Conservation (phyloP, 1,140 invertebrate species). For the Drosophila ananassae region DNA sequence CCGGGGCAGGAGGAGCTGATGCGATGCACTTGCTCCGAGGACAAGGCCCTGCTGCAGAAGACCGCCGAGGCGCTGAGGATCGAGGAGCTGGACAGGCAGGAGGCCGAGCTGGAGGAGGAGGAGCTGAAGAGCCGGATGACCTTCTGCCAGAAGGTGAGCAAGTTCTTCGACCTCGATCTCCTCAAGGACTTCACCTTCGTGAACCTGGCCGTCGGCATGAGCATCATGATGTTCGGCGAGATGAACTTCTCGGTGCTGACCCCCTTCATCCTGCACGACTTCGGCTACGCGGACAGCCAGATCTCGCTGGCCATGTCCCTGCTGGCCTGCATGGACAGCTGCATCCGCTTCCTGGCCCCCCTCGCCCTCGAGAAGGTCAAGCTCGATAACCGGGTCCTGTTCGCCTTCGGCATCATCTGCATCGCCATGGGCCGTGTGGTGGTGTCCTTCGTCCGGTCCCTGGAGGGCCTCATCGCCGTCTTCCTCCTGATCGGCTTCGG, state of each 20-base stretch:
- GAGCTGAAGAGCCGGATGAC: slow-evolving; percentile 76
- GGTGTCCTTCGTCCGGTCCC: slow-evolving; percentile 64
- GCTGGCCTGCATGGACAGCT: slow-evolving; percentile 86
- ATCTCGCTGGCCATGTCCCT: slow-evolving; percentile 87
- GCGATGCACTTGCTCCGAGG: slow-evolving; percentile 75
- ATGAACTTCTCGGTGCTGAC: slow-evolving; percentile 89
- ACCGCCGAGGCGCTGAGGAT: slow-evolving; percentile 52
- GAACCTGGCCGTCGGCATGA: slow-evolving; percentile 88
- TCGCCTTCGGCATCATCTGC: slow-evolving; percentile 87
- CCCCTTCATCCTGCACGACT: slow-evolving; percentile 88
- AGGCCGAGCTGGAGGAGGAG: slow-evolving; percentile 52
- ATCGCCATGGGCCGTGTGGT: slow-evolving; percentile 86
- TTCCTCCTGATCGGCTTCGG: slow-evolving; percentile 86
- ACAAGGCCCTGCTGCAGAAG: slow-evolving; percentile 62
- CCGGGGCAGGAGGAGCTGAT: slow-evolving; percentile 44
- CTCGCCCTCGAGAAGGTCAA: slow-evolving; percentile 87
- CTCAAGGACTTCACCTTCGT: slow-evolving; percentile 88
- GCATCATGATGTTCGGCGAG: slow-evolving; percentile 88
- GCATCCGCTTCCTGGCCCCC: slow-evolving; percentile 87
- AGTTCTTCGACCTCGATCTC: slow-evolving; percentile 88
- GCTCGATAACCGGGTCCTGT: slow-evolving; percentile 87
- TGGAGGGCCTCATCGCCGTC: slow-evolving; percentile 57
- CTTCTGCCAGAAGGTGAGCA: slow-evolving; percentile 85
- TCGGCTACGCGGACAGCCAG: slow-evolving; percentile 85
- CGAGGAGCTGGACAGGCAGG: slow-evolving; percentile 21